These are phyloP conservation scores for Ceyx margarethae DNA, from an alignment of 2,113 vertebrate genomes.

Conservation along the genomic window DNA sequence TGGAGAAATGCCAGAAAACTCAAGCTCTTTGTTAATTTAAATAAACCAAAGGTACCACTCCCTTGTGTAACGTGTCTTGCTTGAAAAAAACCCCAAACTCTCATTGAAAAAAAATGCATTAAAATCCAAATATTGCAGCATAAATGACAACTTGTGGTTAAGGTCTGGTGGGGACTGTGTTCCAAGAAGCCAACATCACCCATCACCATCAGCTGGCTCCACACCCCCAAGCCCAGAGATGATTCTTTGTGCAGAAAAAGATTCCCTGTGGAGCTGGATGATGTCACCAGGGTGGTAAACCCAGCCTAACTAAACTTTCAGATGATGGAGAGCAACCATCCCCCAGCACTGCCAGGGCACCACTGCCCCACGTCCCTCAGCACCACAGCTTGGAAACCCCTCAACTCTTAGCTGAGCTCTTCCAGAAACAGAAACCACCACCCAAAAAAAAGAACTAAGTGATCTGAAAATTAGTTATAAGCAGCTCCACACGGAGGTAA, in stretches of 20 bases:
- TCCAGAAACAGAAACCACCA: neutral
- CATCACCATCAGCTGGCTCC: neutral
- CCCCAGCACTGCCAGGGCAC: neutral
- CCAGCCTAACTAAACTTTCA: no score
- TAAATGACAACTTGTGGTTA: rapidly evolving
- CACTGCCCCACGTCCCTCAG: neutral
- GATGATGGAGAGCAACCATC: no score
- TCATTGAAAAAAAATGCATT: rapidly evolving
- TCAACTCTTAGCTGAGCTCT: rapidly evolving
- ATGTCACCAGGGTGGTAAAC: rapidly evolving
- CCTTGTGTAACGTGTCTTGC: neutral
- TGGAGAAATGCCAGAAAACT: rapidly evolving
- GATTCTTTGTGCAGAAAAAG: rapidly evolving
- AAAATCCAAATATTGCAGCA: neutral
- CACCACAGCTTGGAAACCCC: neutral
- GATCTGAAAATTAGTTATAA: neutral
- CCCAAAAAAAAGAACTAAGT: neutral
- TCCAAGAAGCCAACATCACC: neutral
- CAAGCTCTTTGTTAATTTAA: neutral
- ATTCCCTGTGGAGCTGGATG: neutral
- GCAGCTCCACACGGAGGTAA: neutral
- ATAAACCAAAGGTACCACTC: neutral
- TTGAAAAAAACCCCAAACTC: no score
- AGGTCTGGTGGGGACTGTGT: rapidly evolving
- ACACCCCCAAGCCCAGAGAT: no score